Conservation (phyloP, 2,113 vertebrate species). For the Clarias batrachus region DNA sequence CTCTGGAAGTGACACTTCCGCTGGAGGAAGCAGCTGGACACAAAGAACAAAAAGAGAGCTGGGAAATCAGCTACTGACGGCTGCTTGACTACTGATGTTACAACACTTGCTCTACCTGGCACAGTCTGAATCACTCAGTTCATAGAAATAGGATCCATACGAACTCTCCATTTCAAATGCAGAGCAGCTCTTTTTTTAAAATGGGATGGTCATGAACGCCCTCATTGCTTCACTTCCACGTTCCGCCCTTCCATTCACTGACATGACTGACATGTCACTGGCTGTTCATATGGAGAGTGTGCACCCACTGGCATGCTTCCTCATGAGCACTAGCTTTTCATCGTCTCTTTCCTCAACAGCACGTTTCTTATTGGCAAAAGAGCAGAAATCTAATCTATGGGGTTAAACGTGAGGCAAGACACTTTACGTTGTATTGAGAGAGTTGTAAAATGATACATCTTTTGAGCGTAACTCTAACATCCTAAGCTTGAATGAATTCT, state of each 20-base stretch:
- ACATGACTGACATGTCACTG: slow-evolving; percentile 10
- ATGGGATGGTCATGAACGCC: slow-evolving; percentile 33
- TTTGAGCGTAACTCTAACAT: neutral
- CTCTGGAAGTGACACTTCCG: slow-evolving; percentile 67
- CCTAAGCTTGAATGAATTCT: neutral
- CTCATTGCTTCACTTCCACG: slow-evolving; percentile 12
- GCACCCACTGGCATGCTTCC: slow-evolving; percentile 43
- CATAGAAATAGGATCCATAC: neutral
- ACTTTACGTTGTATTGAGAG: slow-evolving; percentile 26
- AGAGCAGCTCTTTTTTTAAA: slow-evolving; percentile 30
- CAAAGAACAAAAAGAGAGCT: slow-evolving; percentile 62
- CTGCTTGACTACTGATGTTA: slow-evolving; percentile 56
- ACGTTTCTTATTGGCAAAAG: slow-evolving; percentile 52
- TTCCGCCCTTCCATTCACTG: no score
- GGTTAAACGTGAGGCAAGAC: slow-evolving; percentile 43
- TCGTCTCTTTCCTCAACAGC: slow-evolving; percentile 31
- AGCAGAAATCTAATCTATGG: slow-evolving; percentile 21
- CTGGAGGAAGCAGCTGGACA: slow-evolving; percentile 73
- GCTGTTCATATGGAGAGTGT: slow-evolving; percentile 29
- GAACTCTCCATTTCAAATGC: neutral
- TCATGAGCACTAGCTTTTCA: slow-evolving; percentile 34
- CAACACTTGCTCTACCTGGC: slow-evolving; percentile 24
- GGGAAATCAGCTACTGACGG: slow-evolving; percentile 63
- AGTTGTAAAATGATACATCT: neutral
- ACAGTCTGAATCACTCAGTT: slow-evolving; percentile 19